phyloP scores from a whole-genome alignment of 2,888 invertebrate genomes.

The Macrosiphum euphorbiae region DNA sequence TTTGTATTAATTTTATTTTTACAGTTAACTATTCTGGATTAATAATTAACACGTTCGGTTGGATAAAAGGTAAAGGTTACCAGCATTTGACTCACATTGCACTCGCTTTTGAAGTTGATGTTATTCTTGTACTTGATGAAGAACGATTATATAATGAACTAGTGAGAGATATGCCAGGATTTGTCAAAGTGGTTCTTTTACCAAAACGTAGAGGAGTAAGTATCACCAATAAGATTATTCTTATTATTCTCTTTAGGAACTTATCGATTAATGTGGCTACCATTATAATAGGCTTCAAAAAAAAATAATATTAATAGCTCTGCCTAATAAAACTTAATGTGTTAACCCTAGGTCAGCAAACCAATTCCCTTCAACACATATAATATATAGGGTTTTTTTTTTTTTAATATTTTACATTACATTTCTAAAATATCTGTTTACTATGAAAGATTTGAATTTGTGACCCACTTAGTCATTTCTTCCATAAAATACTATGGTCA shows the following conservation, averaged over 20 bases:
- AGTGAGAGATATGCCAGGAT: constrained; percentile 91
- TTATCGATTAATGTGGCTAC: neutral
- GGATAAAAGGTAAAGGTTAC: constrained; percentile 94
- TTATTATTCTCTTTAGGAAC: too few relatives aligned
- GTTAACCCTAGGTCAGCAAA: neutral
- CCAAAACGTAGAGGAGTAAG: constrained; percentile 97
- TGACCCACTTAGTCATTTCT: neutral
- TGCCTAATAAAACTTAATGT: neutral
- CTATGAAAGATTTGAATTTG: neutral
- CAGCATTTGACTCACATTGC: constrained; percentile 88
- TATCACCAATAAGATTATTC: constrained; percentile 66
- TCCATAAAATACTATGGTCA: neutral
- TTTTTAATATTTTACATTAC: neutral
- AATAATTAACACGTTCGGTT: constrained; percentile 97
- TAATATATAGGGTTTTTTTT: neutral
- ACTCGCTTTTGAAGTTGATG: constrained; percentile 94
- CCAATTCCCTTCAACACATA: neutral
- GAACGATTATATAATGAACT: constrained; percentile 96
- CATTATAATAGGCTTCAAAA: neutral
- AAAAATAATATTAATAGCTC: neutral
- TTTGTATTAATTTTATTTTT: constrained; percentile 67
- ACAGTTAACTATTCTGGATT: constrained; percentile 87
- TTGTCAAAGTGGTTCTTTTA: constrained; percentile 90
- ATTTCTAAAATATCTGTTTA: neutral
- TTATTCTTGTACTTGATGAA: constrained; percentile 95